Base-by-base conservation (phyloP, 2,888 invertebrate genomes). In the Cantharis flavilabris region DNA sequence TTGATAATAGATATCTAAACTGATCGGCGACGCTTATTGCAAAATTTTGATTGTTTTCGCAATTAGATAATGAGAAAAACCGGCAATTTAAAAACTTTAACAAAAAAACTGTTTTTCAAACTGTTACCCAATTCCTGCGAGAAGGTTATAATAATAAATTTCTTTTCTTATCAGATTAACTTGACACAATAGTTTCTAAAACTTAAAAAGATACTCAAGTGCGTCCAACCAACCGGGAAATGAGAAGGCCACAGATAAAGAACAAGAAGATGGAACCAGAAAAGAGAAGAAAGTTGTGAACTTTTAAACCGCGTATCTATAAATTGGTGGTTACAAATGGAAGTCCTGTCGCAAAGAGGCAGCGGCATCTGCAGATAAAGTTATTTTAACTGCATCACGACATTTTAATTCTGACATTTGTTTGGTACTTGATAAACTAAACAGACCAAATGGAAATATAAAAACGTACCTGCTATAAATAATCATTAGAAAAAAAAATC, bases 161-260 rank as follows among this genome's bases (percentile, higher is more conserved):
- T 84, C 83, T 83, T 81, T 81, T 81, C 84, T 84, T 85, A 88
- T 88, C 87, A 85, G 87, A 88, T 88, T 86, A 86, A 85, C 86
- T 83, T 87, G 88, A 88, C 88, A 88, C 85, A 86, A 87, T 87
- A 88, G 88, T 88, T 88, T 86, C 86, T 84, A 85, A 87, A 88
- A 87, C 87, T 87, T 87, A 86, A 88, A 88, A 88, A 87, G 87
- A 86, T 87, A 86, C 87, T 87, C 87, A 84, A 86, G 86, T 86
- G 87, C 85, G 84, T 83, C 86, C 88, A 86, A 86, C 88, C 87
- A 86, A 87, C 86, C 88, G 87, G 88, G 87, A 88, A 88, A 88
- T 88, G 87, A 88, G 88, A 85, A 85, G 86, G 85, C 86, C 87
- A 75, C 79, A 76, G 79, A 79, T 79, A 79, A 79, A 79, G 79